Base-by-base conservation (phyloP, 2,797 vertebrate species). In the Phrynocephalus vlangalii region DNA sequence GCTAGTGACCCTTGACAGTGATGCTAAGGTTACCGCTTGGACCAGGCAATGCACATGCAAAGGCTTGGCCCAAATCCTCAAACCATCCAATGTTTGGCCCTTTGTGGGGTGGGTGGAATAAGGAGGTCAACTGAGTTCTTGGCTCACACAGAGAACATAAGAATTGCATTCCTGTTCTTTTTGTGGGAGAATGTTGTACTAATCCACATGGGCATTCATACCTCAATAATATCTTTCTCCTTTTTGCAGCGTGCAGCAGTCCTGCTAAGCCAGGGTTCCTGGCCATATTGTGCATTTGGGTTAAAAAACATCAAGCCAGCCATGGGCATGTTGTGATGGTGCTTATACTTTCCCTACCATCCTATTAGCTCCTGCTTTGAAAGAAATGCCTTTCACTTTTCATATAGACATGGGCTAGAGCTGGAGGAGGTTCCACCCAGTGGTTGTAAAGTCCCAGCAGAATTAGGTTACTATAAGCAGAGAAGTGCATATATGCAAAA, bases 1-100 rank as follows among this genome's bases (percentile, higher is more conserved):
- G 96, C 93, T 95, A 94, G 94, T 96, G 93, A 96, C 95, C 86
- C 93, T 70, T 88, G 89, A 92, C 94, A 94, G 92, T 95, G 80
- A 44, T 88, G 63, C 75, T 95, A 96, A 91, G 96, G 94, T 48
- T 91, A 94, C 94, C 94, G 95, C 72, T 89, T 93, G 94, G 94
- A 89, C 93, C 90, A 93, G 95, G 96, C 94, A 96, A 97, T 97
- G 9, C 26, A 68, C 15, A 7, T 70, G 95, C 92, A 33, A 16
- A 75, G 44, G n/a, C 26, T 50, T 56, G 71, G n/a, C 79, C 52
- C 86, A 76, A 75, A 80, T 33, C 9, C 60, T 86, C 68, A 38
- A 72, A 75, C 52, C 24, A 48, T 28, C 56, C 22, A 24, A 50
- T 48, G 70, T 22, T 75, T 63, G 22, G 6, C n/a, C 50, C 44